These are phyloP conservation scores for Orthosia cruda DNA, from an alignment of 2,888 invertebrate genomes.

Conservation along the genomic window DNA sequence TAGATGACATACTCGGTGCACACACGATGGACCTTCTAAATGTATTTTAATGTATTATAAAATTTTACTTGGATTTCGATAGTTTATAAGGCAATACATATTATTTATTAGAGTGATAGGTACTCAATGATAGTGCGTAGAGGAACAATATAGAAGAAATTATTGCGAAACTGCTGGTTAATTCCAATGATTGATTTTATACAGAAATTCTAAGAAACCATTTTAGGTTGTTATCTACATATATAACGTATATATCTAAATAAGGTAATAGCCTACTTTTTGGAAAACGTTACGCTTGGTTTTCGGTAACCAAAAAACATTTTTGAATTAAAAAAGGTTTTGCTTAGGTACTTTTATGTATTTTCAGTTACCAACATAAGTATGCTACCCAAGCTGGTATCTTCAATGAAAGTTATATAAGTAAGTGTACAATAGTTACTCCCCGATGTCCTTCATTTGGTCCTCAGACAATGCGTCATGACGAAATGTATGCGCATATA, in stretches of 20 bases:
- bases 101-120: slow-evolving; percentile 8
- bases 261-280: too few species aligned
- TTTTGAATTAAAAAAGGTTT: neutral
- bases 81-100: slow-evolving; percentile 21
- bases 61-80: slow-evolving; percentile 35
- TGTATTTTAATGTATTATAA: slow-evolving; percentile 76
- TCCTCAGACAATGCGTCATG: slow-evolving; percentile 77
- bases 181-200: neutral
- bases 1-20: slow-evolving; percentile 79
- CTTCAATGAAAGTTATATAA: slow-evolving; percentile 32
- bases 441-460: slow-evolving; percentile 62
- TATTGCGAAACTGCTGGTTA: neutral
- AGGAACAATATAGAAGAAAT: slow-evolving; percentile 11
- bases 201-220: neutral
- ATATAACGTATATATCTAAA: too few species aligned
- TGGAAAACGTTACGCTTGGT: too few species aligned
- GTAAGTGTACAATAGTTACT: slow-evolving; percentile 48
- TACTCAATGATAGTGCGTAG: slow-evolving; percentile 23
- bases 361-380: neutral
- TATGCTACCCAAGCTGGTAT: neutral
- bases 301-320: too few species aligned
- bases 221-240: too few species aligned
- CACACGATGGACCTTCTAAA: slow-evolving; percentile 76
- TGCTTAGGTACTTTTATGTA: too few species aligned
- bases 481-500: slow-evolving; percentile 85